Percentiles rank a stretch among this genome's conserved stretches.
Evolutionary conservation across 2,113 vertebrate genomes (phyloP).

Genomic region (Malurus elegans): DNA sequence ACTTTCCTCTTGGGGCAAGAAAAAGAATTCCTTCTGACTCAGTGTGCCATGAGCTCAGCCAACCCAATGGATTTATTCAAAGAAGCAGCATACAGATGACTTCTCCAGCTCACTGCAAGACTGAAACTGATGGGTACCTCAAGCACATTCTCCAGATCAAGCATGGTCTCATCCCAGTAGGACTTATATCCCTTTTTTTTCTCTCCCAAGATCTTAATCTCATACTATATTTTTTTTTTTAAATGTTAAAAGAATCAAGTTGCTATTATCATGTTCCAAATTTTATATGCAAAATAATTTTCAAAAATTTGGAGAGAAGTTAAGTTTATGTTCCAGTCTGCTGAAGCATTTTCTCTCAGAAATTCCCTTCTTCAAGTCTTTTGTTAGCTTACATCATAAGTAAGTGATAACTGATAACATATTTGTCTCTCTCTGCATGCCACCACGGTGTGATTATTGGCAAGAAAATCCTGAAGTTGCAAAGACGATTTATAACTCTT

Average conservation of each 20-base stretch:
- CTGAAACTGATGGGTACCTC: constrained; percentile 15
- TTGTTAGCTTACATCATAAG: neutral
- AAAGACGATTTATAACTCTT: neutral
- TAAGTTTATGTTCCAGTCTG: neutral
- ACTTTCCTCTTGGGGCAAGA: neutral
- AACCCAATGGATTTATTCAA: constrained; percentile 1
- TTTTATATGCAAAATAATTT: neutral
- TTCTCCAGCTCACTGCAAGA: constrained; percentile 3
- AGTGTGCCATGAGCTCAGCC: neutral
- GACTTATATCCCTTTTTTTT: neutral
- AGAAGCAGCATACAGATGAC: neutral
- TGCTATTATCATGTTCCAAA: neutral
- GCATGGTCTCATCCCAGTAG: neutral
- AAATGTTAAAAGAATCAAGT: neutral
- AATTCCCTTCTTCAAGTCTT: neutral
- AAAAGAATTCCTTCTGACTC: neutral
- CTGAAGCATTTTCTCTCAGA: neutral
- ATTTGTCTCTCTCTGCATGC: neutral
- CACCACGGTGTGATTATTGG: neutral
- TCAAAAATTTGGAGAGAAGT: neutral
- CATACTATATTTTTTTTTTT: neutral
- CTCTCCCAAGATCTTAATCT: neutral
- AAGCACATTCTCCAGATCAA: neutral
- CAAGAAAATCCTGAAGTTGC: neutral
- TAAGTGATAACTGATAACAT: neutral